Evolutionary conservation across 2,888 invertebrate species (phyloP), one percentile per base, ranked within the genome.

Genomic region (Podabrus alpinus): DNA sequence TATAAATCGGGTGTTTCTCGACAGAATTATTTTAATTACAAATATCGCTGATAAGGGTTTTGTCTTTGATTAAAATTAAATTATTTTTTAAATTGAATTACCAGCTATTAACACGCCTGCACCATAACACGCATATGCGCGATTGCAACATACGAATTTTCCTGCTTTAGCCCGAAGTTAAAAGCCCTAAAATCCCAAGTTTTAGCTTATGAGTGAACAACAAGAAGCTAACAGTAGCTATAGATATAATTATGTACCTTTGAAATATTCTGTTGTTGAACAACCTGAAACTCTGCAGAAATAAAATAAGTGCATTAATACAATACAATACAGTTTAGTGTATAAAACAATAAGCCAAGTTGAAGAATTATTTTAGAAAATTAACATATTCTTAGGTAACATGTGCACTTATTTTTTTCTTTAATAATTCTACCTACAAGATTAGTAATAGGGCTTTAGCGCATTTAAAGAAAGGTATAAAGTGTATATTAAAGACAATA

Each of bases 401-500:
- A 16, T 19, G 19, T 64, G 62, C 62, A 64, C 62, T 64, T 64
- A 64, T 19, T 64, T 21, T 17, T 64, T 64, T 64, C 13, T 19
- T 19, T 19, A 19, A 60, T 60, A 60, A 64, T 45, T 45, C 45
- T 45, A n/a, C 45, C 13, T 3, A n/a, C n/a, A 45, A 45, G 2
- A n/a, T 45, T 45, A 45, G 45, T 45, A 19, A 19, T 64, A 64
- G 62, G 2, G 62, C 62, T 64, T 64, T 64, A 64, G 62, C 62
- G 62, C 21, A 64, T 19, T 19, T 9, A 19, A 64, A 15, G 15
- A 64, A 64, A 64, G 62, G 62, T 64, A 64, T 64, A 64, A 19
- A 64, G 61, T 61, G 66, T 66, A 66, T 24, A 66, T 66, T 25
- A 11, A 17, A 61, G 72, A 72, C 72, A 72, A 72, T 72, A 71